phyloP scores from a whole-genome alignment of 2,888 invertebrate species.

The Drosophila kambysellisi region DNA sequence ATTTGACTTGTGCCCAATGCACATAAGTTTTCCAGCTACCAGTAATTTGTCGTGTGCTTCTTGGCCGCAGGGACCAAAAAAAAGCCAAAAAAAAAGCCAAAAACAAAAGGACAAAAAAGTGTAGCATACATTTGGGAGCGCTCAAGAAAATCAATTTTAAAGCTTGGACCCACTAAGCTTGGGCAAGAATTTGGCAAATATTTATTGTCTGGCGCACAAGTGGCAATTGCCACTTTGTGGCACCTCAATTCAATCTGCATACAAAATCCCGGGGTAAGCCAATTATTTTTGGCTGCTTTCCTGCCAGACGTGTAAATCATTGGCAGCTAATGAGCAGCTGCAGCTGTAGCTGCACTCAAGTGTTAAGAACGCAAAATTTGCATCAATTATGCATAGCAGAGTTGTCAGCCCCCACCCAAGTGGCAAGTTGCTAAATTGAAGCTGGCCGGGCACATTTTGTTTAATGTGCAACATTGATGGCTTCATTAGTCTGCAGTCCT shows the following conservation, averaged over 20 bases:
- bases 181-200: conserved; percentile 28
- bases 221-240: conserved; percentile 26
- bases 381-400: conserved; percentile 56
- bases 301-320: conserved; percentile 2
- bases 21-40: conserved; percentile 69
- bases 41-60: conserved; percentile 75
- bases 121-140: conserved; percentile 63
- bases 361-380: conserved; percentile 54
- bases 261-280: conserved; percentile 46
- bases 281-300: conserved; percentile 28
- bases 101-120: conserved; percentile 20
- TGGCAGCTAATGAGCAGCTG: conserved; percentile 44
- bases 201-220: conserved; percentile 54
- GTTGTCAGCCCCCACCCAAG: not conserved
- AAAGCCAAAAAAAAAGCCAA: conserved; percentile 1
- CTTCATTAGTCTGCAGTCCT: conserved; percentile 62
- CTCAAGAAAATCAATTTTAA: conserved; percentile 71
- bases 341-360: conserved; percentile 51
- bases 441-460: conserved; percentile 9
- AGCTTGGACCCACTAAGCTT: conserved; percentile 17
- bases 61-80: conserved; percentile 24
- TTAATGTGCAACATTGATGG: conserved; percentile 48
- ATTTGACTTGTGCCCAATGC: conserved; percentile 78
- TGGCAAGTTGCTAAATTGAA: not conserved
- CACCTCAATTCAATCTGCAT: conserved; percentile 68